Evolutionary conservation across 1,140 invertebrate genomes (phyloP), one percentile per base, ranked within the genome.

Genomic region (Sogatella furcifera): DNA sequence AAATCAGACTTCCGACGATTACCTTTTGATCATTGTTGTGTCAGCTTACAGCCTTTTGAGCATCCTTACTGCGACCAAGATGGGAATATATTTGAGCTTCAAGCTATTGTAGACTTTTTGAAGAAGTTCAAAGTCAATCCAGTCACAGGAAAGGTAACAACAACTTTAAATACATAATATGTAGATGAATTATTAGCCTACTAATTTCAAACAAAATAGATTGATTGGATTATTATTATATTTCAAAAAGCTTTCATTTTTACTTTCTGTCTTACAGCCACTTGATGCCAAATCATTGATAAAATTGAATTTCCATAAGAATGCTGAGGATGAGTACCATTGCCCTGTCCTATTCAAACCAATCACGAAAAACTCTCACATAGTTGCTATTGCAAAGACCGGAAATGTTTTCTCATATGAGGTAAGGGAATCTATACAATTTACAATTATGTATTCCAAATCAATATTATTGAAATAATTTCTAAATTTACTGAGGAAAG

Each of bases 341-440:
- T 99, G 96, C 69, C 96, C 96, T 9, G 93, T 98, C 6, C 78
- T 98, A 42, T 98, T 90, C 70, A 97, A 97, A 76, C 77, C 84
- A 0, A 97, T 99, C 67, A 95, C 90, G n/a, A 92, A 95, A 69
- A 91, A 94, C 72, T 91, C 92, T 22, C 89, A 98, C 67, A 95
- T 99, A 73, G 92, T 97, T 31, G 89, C 90, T 2, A 84, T 98
- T 62, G 84, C 81, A 62, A 86, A 82, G 6, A 97, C 92, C 49
- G 97, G 97, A 52, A 98, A 99, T 84, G 95, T 99, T 0, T 99
- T 89, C 75, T 92, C 87, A 0, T 85, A 88, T 77, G 96, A 99
- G 72, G 84, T 84, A 72, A 66, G 61, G 65, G 21, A 52, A 55
- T 14, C 60, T 38, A 59, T 57, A 43, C 13, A 52, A 19, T 17